phyloP scores from a whole-genome alignment of 2,797 vertebrate genomes.

The Acrocephalus scirpaceus region DNA sequence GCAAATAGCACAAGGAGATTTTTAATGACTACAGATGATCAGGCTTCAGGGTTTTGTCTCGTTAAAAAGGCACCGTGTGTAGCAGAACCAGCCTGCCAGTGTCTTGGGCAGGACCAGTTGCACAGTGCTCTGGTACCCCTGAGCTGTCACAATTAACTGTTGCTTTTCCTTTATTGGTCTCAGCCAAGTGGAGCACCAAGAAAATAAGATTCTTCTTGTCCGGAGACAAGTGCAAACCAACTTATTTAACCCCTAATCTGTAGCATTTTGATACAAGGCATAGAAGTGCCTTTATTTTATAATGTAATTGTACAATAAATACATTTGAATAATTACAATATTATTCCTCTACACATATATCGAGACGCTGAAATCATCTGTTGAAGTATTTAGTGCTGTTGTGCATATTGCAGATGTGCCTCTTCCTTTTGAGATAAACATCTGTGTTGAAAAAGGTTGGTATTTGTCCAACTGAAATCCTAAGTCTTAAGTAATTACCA shows the following conservation, averaged over 20 bases:
- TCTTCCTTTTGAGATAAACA: background rate
- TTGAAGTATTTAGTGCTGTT: background rate
- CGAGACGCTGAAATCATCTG: background rate
- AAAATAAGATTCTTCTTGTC: background rate
- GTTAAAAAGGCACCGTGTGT: background rate
- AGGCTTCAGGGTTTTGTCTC: background rate
- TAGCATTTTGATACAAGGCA: background rate
- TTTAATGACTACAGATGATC: slow-evolving; percentile 39
- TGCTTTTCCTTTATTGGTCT: background rate
- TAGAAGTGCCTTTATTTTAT: background rate
- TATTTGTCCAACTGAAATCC: background rate
- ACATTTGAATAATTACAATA: background rate
- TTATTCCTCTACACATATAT: background rate
- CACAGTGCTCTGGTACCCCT: background rate
- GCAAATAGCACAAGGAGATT: slow-evolving; percentile 59
- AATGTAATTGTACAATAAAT: background rate
- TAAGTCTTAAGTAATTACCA: background rate
- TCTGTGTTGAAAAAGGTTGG: background rate
- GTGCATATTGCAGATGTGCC: background rate
- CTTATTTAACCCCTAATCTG: background rate
- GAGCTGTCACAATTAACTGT: background rate
- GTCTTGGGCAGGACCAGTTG: background rate
- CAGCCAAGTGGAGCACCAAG: background rate
- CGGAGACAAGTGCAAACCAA: background rate
- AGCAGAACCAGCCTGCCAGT: background rate